Conservation (phyloP, 2,797 vertebrate species). For the Eidolon dupreanum region DNA sequence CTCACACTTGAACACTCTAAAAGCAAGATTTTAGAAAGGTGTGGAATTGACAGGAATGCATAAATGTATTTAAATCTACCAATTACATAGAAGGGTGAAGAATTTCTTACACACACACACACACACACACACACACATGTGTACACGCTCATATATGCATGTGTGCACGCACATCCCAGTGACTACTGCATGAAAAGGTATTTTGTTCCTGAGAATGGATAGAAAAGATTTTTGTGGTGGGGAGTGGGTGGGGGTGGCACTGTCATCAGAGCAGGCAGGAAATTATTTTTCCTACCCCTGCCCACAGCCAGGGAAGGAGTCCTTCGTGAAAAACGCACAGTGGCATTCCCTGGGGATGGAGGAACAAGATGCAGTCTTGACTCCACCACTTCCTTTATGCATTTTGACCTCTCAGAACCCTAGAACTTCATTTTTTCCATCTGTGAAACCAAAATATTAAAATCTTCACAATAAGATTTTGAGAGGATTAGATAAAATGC, state of each 20-base stretch:
- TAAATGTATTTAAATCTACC: background rate
- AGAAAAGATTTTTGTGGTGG: background rate
- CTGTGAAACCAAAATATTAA: background rate
- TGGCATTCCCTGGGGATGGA: background rate
- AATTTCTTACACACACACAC: rapidly evolving
- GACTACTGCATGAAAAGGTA: background rate
- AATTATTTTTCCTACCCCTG: background rate
- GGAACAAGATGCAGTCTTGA: background rate
- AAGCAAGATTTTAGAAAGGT: background rate
- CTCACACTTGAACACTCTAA: background rate
- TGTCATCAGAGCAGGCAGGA: background rate
- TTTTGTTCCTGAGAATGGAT: background rate
- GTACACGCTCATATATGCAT: too few relatives aligned
- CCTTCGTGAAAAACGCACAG: too few relatives aligned
- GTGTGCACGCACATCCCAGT: background rate
- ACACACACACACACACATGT: rapidly evolving
- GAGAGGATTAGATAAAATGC: background rate
- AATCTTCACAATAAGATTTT: background rate
- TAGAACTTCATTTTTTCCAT: background rate
- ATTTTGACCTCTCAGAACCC: background rate
- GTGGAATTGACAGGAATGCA: background rate
- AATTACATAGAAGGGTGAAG: background rate
- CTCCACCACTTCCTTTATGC: background rate
- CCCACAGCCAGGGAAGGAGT: rapidly evolving
- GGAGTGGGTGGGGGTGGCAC: rapidly evolving